Percentiles rank a stretch among this genome's conserved stretches.
Conservation (phyloP, 64 coral and sea anemone species). For the Astreopora myriophthalma region DNA sequence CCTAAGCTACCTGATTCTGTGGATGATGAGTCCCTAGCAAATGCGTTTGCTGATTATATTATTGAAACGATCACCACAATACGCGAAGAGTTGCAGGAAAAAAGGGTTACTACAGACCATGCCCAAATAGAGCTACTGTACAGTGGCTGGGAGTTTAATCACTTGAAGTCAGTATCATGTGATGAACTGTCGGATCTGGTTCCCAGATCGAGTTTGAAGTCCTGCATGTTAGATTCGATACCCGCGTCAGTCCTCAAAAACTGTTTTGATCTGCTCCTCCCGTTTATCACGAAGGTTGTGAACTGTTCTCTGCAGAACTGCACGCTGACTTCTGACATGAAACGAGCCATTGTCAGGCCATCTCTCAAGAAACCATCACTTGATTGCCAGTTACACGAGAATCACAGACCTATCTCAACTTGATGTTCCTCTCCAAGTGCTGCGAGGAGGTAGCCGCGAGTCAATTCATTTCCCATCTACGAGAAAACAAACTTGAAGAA, state of each 20-base stretch:
- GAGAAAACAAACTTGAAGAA: too few relatives aligned
- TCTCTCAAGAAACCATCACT: conserved; percentile 20
- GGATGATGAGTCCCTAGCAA: too few relatives aligned
- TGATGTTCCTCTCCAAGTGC: background rate
- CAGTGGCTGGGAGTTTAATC: background rate
- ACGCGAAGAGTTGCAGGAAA: background rate
- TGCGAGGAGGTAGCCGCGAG: too few relatives aligned
- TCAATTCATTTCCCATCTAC: too few relatives aligned
- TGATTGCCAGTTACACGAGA: background rate
- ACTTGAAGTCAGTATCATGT: background rate
- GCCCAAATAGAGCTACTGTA: background rate
- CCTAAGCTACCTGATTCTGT: too few relatives aligned
- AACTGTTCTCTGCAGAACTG: conserved; percentile 1
- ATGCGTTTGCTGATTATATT: too few relatives aligned
- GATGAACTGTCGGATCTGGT: background rate
- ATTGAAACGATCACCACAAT: background rate
- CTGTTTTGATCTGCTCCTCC: background rate
- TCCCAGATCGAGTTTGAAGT: background rate
- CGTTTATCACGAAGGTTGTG: conserved; percentile 5
- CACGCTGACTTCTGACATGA: background rate
- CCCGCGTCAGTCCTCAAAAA: background rate
- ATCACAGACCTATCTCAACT: background rate
- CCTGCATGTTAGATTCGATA: conserved; percentile 2
- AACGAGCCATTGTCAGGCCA: background rate
- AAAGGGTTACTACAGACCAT: background rate